Base-by-base conservation (phyloP, 1,140 invertebrate genomes). In the Halesus radiatus region DNA sequence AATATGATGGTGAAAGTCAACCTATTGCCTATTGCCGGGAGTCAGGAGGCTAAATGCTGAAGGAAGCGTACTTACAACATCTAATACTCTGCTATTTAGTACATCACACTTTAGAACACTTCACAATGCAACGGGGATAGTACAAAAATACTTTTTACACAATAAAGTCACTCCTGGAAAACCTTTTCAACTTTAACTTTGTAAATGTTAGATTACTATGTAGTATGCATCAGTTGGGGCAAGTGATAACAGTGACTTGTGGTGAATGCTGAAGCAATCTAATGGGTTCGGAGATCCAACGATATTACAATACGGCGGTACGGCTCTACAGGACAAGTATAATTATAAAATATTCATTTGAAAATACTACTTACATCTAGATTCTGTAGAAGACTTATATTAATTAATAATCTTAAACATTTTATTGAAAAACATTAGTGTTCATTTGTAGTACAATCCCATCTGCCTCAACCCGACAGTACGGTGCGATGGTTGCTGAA, bases 301-400 rank as follows among this genome's bases (percentile, higher is more conserved):
- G 62, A 76, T 72, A 84, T 79, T 80, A 85, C 85, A 72, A 32
- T 62, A 64, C 84, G 80, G 81, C 83, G 53, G 81, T 79, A 85
- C 76, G 53, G 23, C 32, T 56, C 52, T 54, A 56, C 18, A 16
- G 26, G 53, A 26, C 45, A 72, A 52, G 7, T 64, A 64, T 64
- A 64, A 37, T 18, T 75, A 85, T 84, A 88, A 87, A 86, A 85
- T 88, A 88, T 89, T 89, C 87, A 89, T 89, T 90, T 90, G 88
- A 88, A 90, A 90, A 89, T 89, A 88, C 89, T 90, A 90, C 89
- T 89, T 90, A 90, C 56, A 84, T 83, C 87, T 89, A 89, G 85
- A 80, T 86, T 85, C 85, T 86, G 64, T 80, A 78, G 54, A 80
- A 87, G 82, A 85, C 81, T 83, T 79, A 84, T 85, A 86, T 88